A percentile compares a stretch with the other conserved stretches of the same genome.
Conservation (phyloP, 2,113 vertebrate species). For the Oenanthe oenanthe region DNA sequence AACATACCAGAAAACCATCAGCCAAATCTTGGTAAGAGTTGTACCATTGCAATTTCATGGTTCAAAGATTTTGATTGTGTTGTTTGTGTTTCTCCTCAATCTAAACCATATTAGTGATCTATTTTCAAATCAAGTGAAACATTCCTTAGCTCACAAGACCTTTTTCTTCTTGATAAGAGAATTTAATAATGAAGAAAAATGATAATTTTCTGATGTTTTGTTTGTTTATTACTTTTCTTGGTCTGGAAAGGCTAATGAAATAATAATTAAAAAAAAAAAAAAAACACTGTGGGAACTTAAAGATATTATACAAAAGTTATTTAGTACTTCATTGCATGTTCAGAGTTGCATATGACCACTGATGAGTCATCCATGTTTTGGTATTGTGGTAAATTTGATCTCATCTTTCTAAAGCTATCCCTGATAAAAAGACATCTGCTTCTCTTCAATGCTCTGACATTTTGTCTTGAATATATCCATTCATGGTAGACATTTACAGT, state of each 20-base stretch:
- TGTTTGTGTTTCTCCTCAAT: neutral
- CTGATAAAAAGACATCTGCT: constrained; percentile 40
- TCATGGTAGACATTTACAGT: constrained; percentile 10
- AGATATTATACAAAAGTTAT: neutral
- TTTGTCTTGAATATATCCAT: constrained; percentile 31
- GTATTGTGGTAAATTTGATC: constrained; percentile 9
- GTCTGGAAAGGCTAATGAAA: neutral
- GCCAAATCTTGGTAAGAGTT: neutral
- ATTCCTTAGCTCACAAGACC: neutral
- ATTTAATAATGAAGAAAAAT: neutral
- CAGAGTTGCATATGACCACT: neutral
- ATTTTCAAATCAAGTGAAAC: neutral
- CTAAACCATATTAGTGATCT: neutral
- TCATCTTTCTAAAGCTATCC: constrained; percentile 11
- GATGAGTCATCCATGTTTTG: constrained; percentile 21
- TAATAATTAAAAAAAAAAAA: neutral
- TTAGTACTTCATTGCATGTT: neutral
- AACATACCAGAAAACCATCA: neutral
- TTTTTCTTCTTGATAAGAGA: neutral
- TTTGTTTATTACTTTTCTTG: neutral
- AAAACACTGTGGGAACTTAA: neutral
- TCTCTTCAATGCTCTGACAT: neutral
- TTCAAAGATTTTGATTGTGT: neutral
- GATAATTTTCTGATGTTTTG: neutral
- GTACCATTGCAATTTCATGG: neutral